Percentiles rank a stretch among this genome's conserved stretches.
Evolutionary conservation across 1,140 invertebrate species (phyloP).

Genomic region (Acromyrmex heyeri): DNA sequence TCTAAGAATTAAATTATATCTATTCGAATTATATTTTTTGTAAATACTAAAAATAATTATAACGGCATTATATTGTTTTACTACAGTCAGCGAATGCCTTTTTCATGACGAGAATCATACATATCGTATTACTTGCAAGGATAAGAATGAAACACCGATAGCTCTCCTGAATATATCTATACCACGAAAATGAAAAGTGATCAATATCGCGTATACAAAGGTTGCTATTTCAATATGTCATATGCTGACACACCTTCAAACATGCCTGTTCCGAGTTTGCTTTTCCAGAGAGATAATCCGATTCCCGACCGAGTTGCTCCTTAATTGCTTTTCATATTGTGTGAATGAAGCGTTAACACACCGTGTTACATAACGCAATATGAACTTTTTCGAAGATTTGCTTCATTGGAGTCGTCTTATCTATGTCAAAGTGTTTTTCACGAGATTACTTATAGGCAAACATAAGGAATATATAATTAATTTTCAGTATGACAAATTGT

Average conservation of each 20-base stretch:
- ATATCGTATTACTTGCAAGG: neutral
- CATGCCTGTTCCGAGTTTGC: neutral
- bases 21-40: neutral
- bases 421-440: conserved; percentile 1
- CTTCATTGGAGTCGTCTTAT: conserved; percentile 37
- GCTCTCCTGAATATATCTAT: conserved; percentile 1
- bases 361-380: conserved; percentile 9
- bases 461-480: neutral
- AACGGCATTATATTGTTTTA: conserved; percentile 5
- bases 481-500: neutral
- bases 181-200: conserved; percentile 15
- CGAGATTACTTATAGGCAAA: conserved; percentile 34
- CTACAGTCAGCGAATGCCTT: neutral
- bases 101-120: neutral
- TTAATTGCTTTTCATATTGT: conserved; percentile 15
- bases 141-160: neutral
- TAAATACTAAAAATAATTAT: neutral
- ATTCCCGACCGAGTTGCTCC: neutral
- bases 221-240: neutral
- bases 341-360: neutral
- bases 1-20: neutral
- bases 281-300: conserved; percentile 20
- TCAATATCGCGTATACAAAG: neutral
- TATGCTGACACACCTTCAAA: conserved; percentile 31
- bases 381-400: neutral